Evolutionary conservation across 2,113 vertebrate genomes (phyloP).

Genomic region (Mirza zaza): DNA sequence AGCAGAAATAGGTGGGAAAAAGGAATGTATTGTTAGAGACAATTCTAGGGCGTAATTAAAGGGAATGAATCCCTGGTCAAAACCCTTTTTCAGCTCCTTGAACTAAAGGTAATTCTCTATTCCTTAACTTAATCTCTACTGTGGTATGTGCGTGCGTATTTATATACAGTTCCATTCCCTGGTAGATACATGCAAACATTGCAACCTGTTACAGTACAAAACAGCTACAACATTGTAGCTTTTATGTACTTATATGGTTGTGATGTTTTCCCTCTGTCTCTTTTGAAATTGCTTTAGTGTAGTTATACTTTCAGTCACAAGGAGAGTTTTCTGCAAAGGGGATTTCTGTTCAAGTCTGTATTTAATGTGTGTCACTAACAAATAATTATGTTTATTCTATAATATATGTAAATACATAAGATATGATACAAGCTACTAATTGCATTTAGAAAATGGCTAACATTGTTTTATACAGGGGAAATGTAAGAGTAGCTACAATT

Average conservation of each 20-base stretch:
- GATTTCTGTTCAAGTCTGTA: background rate
- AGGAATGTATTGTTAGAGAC: background rate
- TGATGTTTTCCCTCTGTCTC: background rate
- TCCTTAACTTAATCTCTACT: background rate
- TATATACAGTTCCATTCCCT: background rate
- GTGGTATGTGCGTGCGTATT: background rate
- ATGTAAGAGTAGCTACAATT: background rate
- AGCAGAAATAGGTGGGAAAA: background rate
- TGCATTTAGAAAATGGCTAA: background rate
- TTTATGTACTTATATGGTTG: too few relatives aligned
- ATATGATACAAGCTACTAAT: background rate
- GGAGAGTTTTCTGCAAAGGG: background rate
- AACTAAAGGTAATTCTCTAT: background rate
- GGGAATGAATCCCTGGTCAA: background rate
- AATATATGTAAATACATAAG: background rate
- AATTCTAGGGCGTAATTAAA: background rate
- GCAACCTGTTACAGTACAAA: background rate
- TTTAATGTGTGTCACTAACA: background rate
- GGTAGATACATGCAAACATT: background rate
- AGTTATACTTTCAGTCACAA: background rate
- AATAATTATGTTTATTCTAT: background rate
- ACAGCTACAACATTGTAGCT: background rate
- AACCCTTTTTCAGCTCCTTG: background rate
- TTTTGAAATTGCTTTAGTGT: background rate
- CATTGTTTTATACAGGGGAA: background rate